These are phyloP conservation scores for Eupithecia exiguata DNA, from an alignment of 2,888 invertebrate genomes.

Conservation along the genomic window DNA sequence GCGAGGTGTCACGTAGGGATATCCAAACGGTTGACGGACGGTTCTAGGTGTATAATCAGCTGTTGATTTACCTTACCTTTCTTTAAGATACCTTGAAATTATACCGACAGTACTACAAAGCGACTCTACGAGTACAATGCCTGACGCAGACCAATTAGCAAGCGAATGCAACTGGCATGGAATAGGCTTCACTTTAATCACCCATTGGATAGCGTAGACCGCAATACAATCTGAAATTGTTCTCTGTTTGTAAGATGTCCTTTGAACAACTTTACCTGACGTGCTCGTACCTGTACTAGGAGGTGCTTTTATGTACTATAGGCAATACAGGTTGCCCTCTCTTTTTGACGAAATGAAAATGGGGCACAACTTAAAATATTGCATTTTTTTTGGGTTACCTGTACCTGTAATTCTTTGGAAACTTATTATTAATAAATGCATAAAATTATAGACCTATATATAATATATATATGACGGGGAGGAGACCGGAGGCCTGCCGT, in stretches of 20 bases:
- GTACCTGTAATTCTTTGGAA: too few species aligned
- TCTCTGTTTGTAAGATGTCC: neutral
- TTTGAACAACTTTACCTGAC: too few species aligned
- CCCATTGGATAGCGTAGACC: neutral
- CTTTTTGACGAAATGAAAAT: too few species aligned
- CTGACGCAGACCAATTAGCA: neutral
- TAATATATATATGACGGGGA: too few species aligned
- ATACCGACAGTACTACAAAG: neutral
- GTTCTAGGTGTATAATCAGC: neutral
- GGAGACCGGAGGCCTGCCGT: too few species aligned
- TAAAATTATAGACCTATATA: too few species aligned
- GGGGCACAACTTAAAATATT: too few species aligned
- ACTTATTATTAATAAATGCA: too few species aligned
- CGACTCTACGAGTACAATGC: neutral
- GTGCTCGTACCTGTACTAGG: too few species aligned
- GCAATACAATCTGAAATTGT: neutral
- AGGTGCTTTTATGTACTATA: too few species aligned
- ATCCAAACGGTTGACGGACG: neutral
- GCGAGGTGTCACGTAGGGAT: conserved; percentile 46
- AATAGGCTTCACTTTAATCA: neutral
- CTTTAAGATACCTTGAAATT: neutral
- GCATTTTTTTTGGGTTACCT: too few species aligned
- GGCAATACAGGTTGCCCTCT: too few species aligned
- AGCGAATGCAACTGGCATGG: neutral
- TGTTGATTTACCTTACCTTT: neutral